Percentiles rank a stretch among this genome's conserved stretches.
These are phyloP conservation scores for Tragopan temminckii DNA, from an alignment of 2,797 vertebrate genomes.

Conservation along the genomic window DNA sequence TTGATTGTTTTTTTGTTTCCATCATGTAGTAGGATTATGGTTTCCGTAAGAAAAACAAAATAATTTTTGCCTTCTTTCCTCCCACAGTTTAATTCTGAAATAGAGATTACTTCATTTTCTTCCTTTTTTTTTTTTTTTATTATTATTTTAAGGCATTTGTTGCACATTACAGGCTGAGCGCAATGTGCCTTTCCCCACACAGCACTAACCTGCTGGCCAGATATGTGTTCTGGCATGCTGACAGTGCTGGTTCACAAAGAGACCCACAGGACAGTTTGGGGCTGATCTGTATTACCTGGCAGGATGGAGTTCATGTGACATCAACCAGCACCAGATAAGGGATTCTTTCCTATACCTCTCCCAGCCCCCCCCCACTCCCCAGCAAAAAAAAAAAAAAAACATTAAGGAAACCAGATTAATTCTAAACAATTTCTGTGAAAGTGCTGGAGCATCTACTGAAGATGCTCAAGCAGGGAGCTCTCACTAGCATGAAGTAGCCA, in stretches of 20 bases:
- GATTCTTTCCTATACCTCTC: fast-evolving
- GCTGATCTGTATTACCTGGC: background rate
- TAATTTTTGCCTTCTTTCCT: background rate
- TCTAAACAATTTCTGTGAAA: background rate
- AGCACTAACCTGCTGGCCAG: background rate
- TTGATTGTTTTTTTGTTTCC: slow-evolving; percentile 13
- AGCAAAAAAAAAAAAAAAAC: background rate
- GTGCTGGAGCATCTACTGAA: background rate
- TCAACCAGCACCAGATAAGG: background rate
- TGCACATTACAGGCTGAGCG: background rate
- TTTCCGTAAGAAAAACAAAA: background rate
- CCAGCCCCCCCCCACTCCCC: too few species aligned
- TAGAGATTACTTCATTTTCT: background rate
- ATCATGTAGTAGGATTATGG: background rate
- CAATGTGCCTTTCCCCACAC: background rate
- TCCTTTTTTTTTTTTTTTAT: background rate
- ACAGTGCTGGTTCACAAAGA: background rate
- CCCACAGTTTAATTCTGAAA: background rate
- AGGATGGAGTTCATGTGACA: background rate
- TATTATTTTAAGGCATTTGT: background rate
- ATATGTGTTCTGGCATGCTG: background rate
- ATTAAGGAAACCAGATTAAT: background rate
- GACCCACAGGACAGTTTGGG: background rate
- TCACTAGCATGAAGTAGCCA: background rate
- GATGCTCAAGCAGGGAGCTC: background rate